Percentiles rank a stretch among this genome's conserved stretches.
Evolutionary conservation across 2,113 vertebrate species (phyloP).

Genomic region (Excalfactoria chinensis): DNA sequence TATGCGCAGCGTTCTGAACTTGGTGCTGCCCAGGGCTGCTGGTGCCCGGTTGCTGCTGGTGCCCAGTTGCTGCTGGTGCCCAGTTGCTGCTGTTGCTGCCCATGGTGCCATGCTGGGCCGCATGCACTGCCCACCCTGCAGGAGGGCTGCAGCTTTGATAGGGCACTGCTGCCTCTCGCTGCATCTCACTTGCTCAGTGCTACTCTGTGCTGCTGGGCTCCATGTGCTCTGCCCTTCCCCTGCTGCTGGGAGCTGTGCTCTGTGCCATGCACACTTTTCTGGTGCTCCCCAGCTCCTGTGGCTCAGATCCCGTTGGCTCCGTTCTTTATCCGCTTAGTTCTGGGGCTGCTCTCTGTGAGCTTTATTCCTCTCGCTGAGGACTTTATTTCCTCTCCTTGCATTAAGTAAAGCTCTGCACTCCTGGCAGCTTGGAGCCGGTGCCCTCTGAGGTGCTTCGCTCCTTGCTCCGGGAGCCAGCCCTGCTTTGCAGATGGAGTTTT

Average conservation of each 20-base stretch:
- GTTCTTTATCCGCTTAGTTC: not conserved
- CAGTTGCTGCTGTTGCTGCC: not conserved
- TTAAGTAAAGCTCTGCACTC: not conserved
- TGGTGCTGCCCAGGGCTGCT: not conserved
- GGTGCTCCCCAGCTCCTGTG: no score
- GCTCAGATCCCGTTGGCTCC: not conserved
- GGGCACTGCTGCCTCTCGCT: not conserved
- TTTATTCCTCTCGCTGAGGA: not conserved
- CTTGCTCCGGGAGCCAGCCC: not conserved
- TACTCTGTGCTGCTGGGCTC: not conserved
- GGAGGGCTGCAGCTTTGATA: not conserved
- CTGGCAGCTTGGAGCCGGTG: not conserved
- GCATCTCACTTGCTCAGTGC: not conserved
- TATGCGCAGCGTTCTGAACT: not conserved
- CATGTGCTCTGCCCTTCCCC: not conserved
- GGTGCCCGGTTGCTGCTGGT: no score
- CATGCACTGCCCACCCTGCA: not conserved
- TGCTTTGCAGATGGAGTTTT: accelerated
- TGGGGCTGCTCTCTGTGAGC: not conserved
- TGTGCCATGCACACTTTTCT: not conserved
- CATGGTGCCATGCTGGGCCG: no score
- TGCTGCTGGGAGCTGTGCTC: not conserved
- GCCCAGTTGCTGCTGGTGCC: no score
- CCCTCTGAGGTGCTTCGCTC: not conserved
- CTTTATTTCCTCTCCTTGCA: not conserved